Percentiles rank a stretch among this genome's conserved stretches.
These are phyloP conservation scores for Coreius guichenoti DNA, from an alignment of 2,797 vertebrate species.

Conservation along the genomic window DNA sequence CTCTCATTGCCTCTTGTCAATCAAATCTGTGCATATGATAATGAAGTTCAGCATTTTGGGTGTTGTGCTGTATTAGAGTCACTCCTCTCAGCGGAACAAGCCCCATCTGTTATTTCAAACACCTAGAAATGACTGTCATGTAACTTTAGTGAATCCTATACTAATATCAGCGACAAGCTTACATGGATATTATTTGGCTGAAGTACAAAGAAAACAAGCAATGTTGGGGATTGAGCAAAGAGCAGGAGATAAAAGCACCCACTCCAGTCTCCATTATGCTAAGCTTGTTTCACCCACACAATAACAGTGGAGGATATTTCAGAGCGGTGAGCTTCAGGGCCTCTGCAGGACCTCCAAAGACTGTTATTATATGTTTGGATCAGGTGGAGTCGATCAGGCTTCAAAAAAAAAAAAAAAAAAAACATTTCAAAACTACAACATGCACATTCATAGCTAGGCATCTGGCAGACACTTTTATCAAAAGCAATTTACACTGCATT, in stretches of 20 bases:
- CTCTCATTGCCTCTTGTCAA: slow-evolving; percentile 66
- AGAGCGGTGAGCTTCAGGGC: slow-evolving; percentile 20
- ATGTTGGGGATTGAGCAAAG: slow-evolving; percentile 34
- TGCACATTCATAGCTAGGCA: background rate
- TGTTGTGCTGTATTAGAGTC: slow-evolving; percentile 27
- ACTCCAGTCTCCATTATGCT: slow-evolving; percentile 39
- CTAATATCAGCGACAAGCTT: slow-evolving; percentile 46
- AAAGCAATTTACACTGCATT: background rate
- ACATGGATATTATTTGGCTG: slow-evolving; percentile 32
- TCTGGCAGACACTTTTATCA: background rate
- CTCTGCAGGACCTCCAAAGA: slow-evolving; percentile 17
- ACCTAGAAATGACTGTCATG: slow-evolving; percentile 56
- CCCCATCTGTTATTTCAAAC: slow-evolving; percentile 59
- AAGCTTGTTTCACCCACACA: slow-evolving; percentile 48
- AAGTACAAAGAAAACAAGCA: slow-evolving; percentile 37
- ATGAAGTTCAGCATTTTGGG: slow-evolving; percentile 43
- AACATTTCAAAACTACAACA: background rate
- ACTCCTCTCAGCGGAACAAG: slow-evolving; percentile 28
- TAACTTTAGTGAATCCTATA: slow-evolving; percentile 26
- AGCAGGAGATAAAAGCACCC: slow-evolving; percentile 37
- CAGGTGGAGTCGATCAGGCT: slow-evolving; percentile 12
- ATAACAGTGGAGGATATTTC: slow-evolving; percentile 27
- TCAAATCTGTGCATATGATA: slow-evolving; percentile 54
- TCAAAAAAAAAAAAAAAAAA: background rate
- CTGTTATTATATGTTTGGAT: slow-evolving; percentile 3